Conservation (phyloP, 1,140 invertebrate genomes). For the Dinothrombium tinctorium region DNA sequence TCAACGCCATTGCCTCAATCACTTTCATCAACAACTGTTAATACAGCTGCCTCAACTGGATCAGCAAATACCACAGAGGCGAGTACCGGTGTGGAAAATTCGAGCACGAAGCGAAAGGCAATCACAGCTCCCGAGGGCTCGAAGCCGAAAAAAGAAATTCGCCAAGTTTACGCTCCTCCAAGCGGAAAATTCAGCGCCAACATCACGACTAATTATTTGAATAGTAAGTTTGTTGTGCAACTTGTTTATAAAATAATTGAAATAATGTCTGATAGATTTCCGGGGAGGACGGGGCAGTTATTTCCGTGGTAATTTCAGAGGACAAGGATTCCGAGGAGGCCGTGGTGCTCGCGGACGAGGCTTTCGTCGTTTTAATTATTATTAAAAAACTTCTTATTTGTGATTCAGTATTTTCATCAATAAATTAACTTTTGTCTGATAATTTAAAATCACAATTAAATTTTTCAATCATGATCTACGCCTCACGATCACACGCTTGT, state of each 20-base stretch:
- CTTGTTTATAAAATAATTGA: slow-evolving; percentile 1
- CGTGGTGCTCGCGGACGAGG: too few species aligned
- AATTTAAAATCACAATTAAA: too few species aligned
- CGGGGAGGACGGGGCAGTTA: too few species aligned
- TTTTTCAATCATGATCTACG: too few species aligned
- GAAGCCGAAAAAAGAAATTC: neutral
- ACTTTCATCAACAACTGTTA: neutral
- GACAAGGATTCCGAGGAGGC: too few species aligned
- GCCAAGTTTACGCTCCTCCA: slow-evolving; percentile 6
- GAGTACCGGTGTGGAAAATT: neutral
- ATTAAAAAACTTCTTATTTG: too few species aligned
- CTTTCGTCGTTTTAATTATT: too few species aligned
- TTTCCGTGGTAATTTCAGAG: too few species aligned
- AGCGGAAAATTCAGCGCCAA: slow-evolving; percentile 5
- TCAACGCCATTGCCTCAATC: slow-evolving; percentile 16
- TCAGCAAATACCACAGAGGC: slow-evolving; percentile 1
- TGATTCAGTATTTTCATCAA: too few species aligned
- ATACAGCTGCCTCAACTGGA: slow-evolving; percentile 4
- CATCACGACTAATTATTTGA: neutral
- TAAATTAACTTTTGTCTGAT: too few species aligned
- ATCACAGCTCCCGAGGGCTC: slow-evolving; percentile 8
- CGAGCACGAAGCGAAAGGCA: slow-evolving; percentile 7
- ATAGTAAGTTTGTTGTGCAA: slow-evolving; percentile 4
- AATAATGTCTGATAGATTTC: too few species aligned
- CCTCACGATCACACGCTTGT: too few species aligned